A percentile compares a stretch with the other conserved stretches of the same genome.
These are phyloP conservation scores for Lepilemur septentrionalis DNA, from an alignment of 2,797 vertebrate species.

Conservation along the genomic window DNA sequence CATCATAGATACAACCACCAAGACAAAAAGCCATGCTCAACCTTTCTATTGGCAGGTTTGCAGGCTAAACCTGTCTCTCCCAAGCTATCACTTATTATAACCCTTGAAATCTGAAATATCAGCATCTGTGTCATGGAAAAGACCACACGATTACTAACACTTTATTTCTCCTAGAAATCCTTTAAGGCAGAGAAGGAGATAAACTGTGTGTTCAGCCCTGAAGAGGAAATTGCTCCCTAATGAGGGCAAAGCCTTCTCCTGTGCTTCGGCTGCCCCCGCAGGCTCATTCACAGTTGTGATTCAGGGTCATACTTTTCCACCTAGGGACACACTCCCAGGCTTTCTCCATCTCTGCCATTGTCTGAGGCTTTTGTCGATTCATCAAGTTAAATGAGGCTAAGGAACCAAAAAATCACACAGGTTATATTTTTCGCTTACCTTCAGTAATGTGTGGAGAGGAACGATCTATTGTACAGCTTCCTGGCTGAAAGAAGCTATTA, in stretches of 20 bases:
- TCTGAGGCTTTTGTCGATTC: constrained; percentile 52
- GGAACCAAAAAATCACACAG: background rate
- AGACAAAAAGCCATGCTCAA: background rate
- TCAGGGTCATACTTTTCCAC: constrained; percentile 40
- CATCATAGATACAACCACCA: background rate
- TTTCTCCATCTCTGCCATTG: background rate
- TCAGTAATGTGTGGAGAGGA: constrained; percentile 59
- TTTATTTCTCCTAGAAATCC: constrained; percentile 11
- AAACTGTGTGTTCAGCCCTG: background rate
- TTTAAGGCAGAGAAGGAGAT: background rate
- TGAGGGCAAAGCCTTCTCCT: background rate
- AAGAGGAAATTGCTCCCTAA: constrained; percentile 32
- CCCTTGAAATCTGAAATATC: background rate
- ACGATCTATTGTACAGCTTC: constrained; percentile 50
- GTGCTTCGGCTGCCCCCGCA: background rate
- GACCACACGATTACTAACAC: background rate
- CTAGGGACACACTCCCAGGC: background rate
- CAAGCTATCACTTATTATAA: background rate
- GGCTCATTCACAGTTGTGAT: background rate
- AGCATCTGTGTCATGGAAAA: background rate
- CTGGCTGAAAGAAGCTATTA: constrained; percentile 59
- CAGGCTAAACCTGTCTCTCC: background rate
- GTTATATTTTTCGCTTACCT: constrained; percentile 61
- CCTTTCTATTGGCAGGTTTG: background rate
- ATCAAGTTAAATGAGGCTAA: constrained; percentile 67